Percentiles rank a stretch among this genome's conserved stretches.
Evolutionary conservation across 2,113 vertebrate species (phyloP).

Genomic region (Bufo bufo): DNA sequence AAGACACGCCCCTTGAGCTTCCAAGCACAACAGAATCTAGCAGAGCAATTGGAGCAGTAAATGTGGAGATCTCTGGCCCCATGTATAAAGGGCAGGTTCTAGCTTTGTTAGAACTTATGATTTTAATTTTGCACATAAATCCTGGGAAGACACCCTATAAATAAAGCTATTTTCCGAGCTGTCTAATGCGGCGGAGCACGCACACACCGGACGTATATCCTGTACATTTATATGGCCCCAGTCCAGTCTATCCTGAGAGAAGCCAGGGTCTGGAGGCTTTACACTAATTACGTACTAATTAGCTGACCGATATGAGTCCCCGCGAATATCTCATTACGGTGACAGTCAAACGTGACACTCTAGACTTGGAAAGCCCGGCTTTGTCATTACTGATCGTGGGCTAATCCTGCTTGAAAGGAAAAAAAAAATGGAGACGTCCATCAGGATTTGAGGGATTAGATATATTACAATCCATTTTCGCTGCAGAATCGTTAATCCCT

Average conservation of each 20-base stretch:
- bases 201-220: background rate
- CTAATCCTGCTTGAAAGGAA: slow-evolving; percentile 36
- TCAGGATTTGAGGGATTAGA: slow-evolving; percentile 56
- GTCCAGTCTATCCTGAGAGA: slow-evolving; percentile 5
- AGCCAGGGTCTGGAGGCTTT: slow-evolving; percentile 11
- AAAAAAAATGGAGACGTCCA: slow-evolving; percentile 24
- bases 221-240: background rate
- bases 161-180: background rate
- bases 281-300: slow-evolving; percentile 52
- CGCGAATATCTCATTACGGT: slow-evolving; percentile 41
- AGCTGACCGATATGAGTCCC: slow-evolving; percentile 18
- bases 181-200: background rate
- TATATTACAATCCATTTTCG: slow-evolving; percentile 52
- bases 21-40: too few species aligned
- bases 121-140: too few species aligned
- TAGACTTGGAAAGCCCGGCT: slow-evolving; percentile 20
- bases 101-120: too few species aligned
- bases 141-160: too few species aligned
- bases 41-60: too few species aligned
- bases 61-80: too few species aligned
- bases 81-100: too few species aligned
- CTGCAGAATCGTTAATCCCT: slow-evolving; percentile 36
- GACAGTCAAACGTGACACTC: slow-evolving; percentile 40
- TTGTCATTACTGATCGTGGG: slow-evolving; percentile 50
- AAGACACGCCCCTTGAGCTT: too few species aligned